Evolutionary conservation across 37 sponge, comb jelly and placozoan species (phyloP), one percentile per base, ranked within the genome.

Genomic region (Lycopodina hypogea): DNA sequence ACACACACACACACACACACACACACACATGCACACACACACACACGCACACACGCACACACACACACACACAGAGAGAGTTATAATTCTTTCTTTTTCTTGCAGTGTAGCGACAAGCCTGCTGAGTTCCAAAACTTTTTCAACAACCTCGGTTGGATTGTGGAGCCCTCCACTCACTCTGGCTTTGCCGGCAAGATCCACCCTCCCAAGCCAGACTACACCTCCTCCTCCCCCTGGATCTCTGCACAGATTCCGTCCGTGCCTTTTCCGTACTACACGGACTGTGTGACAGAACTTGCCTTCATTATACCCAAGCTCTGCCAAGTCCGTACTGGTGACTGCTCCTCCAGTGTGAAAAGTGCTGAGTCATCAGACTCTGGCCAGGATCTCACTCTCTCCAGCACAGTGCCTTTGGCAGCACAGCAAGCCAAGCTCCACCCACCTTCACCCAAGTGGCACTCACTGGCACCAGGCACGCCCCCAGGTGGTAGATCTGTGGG

Each of bases 191-290:
- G 96, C 24, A 74, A 80, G 48, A 56, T 93, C 73, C 81, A 75
- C 33, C 81, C 83, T 38, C 63, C 38, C 19, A 60, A 42, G n/a
- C 68, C 4, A 7, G 77, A 63, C 17, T 65, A 78, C 6, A 11
- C 58, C 30, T 34, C 48, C 21, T 45, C 48, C 48, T 45, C 48
- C 9, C 7, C 26, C 18, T 29, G 70, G 35, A 38, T 75, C 0
- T 52, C 30, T 68, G 87, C 87, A n/a, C 85, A 87, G 70, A 81
- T 85, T 23, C 88, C 88, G 18, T 56, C 72, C 70, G 42, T 64
- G 34, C 91, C 90, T 2, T 90, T 94, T 62, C 82, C 88, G 34
- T 95, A 95, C 81, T 93, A 78, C 59, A 88, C 94, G 8, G 86
- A 93, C 61, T 68, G 68, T 51, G 84, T 80, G 55, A 76, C 72